Base-by-base conservation (phyloP, 1,140 invertebrate genomes). In the Nasonia giraulti region DNA sequence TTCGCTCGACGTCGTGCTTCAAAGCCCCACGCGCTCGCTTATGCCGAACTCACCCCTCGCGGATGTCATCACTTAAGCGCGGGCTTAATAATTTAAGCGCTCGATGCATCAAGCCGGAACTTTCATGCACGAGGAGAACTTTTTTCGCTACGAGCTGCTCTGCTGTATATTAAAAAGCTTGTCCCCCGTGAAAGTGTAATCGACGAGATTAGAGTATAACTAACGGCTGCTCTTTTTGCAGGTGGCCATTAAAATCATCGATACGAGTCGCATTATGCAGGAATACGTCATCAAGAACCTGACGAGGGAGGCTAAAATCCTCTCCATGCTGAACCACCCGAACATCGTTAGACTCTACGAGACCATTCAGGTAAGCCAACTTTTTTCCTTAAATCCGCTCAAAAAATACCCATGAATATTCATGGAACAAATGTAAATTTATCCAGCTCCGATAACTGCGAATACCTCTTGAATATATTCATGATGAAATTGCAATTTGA, bases 211-310 rank as follows among this genome's bases (percentile, higher is more conserved):
- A 5, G n/a, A 66, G 27, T 27, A 66, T 66, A 66, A 69, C 83
- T 86, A 44, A 44, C 10, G 7, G 10, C 8, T 8, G 40, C 17
- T 55, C 50, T 10, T 55, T 75, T 89, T 92, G n/a, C 92, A 96
- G 95, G 95, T 96, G 80, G 95, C 96, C 5, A 94, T 96, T 14
- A 96, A 96, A 91, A 94, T 96, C 85, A 96, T 96, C 87, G 95
- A 96, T 88, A 92, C 95, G 44, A 93, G 93, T 11, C 93, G 94
- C 87, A 95, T 96, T 73, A 95, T 95, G 85, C 95, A 96, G 88
- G 94, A 95, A 74, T 96, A 96, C 89, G 94, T 95, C 2, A 93
- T 95, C 2, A 93, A 94, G 47, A 95, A 96, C 91, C 88, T 96
- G 66, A 94, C 95, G 86, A 92, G 96, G 62, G 96, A 96, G 88